phyloP scores from a whole-genome alignment of 2,797 vertebrate species.

The Dendrocincla tyrannina region DNA sequence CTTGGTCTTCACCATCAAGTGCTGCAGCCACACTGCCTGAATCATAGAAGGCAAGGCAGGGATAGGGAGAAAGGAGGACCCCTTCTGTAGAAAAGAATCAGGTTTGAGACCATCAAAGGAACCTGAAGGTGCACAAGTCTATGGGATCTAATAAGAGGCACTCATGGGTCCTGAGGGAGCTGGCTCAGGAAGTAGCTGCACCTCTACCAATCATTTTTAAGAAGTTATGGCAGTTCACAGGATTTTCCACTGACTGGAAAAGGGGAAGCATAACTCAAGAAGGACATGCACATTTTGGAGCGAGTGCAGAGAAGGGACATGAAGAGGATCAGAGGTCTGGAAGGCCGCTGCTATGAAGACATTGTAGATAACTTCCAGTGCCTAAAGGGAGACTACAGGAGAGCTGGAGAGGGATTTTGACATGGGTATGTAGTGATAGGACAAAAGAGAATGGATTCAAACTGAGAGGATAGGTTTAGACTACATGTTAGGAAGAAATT shows the following conservation, averaged over 20 bases:
- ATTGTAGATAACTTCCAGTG: background rate
- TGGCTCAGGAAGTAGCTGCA: background rate
- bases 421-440: background rate
- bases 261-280: background rate
- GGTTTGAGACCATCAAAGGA: background rate
- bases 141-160: background rate
- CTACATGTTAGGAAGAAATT: background rate
- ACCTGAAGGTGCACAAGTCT: background rate
- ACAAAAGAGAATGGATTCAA: background rate
- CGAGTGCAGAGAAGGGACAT: background rate
- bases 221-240: background rate
- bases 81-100: too few species aligned
- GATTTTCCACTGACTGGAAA: background rate
- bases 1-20: too few species aligned
- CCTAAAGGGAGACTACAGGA: background rate
- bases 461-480: background rate
- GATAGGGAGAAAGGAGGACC: too few species aligned
- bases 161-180: background rate
- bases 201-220: background rate
- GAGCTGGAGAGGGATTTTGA: background rate
- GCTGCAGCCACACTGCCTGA: too few species aligned
- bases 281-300: background rate
- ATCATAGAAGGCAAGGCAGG: too few species aligned
- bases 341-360: background rate
- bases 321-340: background rate